Evolutionary conservation across 2,888 invertebrate species (phyloP), one percentile per base, ranked within the genome.

Genomic region (Spilarctia lutea): DNA sequence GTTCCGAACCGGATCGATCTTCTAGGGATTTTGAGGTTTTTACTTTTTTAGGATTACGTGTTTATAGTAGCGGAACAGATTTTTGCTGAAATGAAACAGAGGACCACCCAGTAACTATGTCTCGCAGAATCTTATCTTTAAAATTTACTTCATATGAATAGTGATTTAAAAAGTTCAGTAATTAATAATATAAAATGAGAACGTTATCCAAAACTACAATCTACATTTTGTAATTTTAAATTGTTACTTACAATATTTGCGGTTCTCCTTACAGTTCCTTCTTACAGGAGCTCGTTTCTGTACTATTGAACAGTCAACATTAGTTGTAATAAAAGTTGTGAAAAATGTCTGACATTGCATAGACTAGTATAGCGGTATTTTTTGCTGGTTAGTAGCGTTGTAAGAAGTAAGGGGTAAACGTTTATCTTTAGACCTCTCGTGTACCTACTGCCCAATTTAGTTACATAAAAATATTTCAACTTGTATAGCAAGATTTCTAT

Each of bases 31-130:
- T 73, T 67, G 66, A 30, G 20, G 79, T 75, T 81, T 83, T 84
- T 82, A 81, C 66, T 79, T 86, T 87, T 87, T 84, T 79, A 77
- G 73, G 76, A 72, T 70, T 75, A 71, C 71, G 66, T 86, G 84
- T 88, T 86, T 86, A 87, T 83, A 66, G 74, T 81, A 75, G 73
- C 66, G 69, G 67, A 65, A 72, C 73, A 73, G 72, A 74, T 74
- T 77, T 27, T 65, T 71, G 45, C 35, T 74, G 30, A 35, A 75
- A 63, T 65, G 18, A 67, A 65, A 27, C 20, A 16, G 77, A 75
- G 74, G 84, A 79, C 85, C 83, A 83, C 83, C 83, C 83, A 74
- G 75, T 69, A 78, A 77, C 75, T 20, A 76, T 35, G 74, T 27
- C 52, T 67, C 39, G 33, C 45, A 60, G 70, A 45, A n/a, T 33